phyloP scores from a whole-genome alignment of 2,888 invertebrate species.

The Rambutsinella grinnellia region DNA sequence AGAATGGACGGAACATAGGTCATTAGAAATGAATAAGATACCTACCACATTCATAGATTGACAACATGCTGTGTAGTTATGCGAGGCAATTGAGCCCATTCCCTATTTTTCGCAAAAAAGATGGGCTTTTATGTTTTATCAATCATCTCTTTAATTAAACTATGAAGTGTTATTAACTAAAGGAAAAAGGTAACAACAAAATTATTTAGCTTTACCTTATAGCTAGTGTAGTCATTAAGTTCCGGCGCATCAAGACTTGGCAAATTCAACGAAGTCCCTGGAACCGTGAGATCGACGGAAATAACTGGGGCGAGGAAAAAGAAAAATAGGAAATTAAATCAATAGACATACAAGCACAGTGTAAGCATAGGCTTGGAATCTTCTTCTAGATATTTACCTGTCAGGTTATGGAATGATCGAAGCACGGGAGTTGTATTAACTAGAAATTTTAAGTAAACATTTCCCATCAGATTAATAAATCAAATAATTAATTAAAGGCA shows the following conservation, averaged over 20 bases:
- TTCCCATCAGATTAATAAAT: no score
- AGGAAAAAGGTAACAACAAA: background rate
- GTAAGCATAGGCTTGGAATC: no score
- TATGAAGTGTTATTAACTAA: background rate
- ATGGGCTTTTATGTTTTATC: constrained; percentile 8
- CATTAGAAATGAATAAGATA: no score
- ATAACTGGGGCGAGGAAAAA: no score
- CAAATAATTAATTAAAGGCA: no score
- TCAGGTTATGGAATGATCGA: constrained; percentile 83
- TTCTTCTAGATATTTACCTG: constrained; percentile 74
- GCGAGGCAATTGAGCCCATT: constrained; percentile 69
- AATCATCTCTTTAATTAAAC: background rate
- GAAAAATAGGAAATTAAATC: no score
- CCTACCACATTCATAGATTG: constrained; percentile 78
- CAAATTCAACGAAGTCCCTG: background rate
- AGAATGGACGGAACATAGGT: no score
- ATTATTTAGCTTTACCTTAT: constrained; percentile 60
- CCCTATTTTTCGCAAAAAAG: constrained; percentile 41
- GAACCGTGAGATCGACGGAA: background rate
- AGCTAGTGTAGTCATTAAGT: constrained; percentile 51
- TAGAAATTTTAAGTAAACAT: no score
- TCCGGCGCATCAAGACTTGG: background rate
- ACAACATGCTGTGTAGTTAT: constrained; percentile 88
- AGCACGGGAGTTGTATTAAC: constrained; percentile 85
- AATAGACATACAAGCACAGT: no score